Percentiles rank a stretch among this genome's conserved stretches.
Evolutionary conservation across 2,888 invertebrate genomes (phyloP).

Genomic region (Lamellibrachia satsuma): DNA sequence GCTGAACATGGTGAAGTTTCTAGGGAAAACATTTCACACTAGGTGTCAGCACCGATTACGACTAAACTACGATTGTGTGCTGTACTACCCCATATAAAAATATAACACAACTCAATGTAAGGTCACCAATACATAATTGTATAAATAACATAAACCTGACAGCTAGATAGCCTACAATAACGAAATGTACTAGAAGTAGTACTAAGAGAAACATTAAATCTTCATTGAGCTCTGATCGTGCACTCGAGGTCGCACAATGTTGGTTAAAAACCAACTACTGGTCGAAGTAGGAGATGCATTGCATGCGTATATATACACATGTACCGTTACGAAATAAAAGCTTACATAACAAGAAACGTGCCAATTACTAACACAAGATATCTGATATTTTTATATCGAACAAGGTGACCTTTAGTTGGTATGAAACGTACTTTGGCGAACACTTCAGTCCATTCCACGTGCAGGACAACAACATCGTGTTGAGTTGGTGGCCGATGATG

Average conservation of each 20-base stretch:
- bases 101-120: too few relatives aligned
- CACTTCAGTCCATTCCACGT: conserved; percentile 13
- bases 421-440: conserved; percentile 22
- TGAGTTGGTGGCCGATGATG: conserved; percentile 22
- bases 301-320: too few relatives aligned
- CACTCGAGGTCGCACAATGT: too few relatives aligned
- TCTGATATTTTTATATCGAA: background rate
- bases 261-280: too few relatives aligned
- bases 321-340: too few relatives aligned
- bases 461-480: conserved; percentile 24
- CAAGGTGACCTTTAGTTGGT: background rate
- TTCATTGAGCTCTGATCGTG: too few relatives aligned
- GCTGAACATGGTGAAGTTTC: conserved; percentile 59
- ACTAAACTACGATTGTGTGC: background rate
- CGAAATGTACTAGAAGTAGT: too few relatives aligned
- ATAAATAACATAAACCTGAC: background rate
- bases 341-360: too few relatives aligned
- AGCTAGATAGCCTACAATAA: background rate
- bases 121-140: background rate
- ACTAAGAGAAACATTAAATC: too few relatives aligned
- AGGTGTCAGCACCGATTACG: background rate
- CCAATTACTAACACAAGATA: too few relatives aligned
- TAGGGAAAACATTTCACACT: conserved; percentile 35
- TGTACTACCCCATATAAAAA: background rate
- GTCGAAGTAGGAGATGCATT: too few relatives aligned